Conservation (phyloP, 2,888 invertebrate genomes). For the Drosophila cracens region DNA sequence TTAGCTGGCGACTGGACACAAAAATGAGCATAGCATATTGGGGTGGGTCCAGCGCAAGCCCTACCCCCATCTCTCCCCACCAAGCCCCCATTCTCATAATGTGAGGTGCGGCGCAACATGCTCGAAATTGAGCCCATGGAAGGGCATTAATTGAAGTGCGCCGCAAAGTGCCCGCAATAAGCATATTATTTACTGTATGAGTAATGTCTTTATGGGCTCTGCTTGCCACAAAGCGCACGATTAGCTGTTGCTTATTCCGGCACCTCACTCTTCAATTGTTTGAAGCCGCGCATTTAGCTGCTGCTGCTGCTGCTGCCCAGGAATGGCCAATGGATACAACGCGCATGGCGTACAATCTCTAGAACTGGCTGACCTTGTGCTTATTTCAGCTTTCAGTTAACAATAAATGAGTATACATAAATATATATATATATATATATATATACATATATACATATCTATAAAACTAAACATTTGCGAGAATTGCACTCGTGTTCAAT, state of each 20-base stretch:
- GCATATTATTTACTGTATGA: slow-evolving; percentile 27
- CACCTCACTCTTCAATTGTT: background rate
- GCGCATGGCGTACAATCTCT: slow-evolving; percentile 49
- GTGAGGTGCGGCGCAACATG: slow-evolving; percentile 47
- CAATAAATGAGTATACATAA: background rate
- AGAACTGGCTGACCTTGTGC: slow-evolving; percentile 72
- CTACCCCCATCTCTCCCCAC: background rate
- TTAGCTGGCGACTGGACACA: slow-evolving; percentile 38
- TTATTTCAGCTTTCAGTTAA: slow-evolving; percentile 40
- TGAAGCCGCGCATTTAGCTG: background rate
- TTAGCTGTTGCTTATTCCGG: slow-evolving; percentile 37
- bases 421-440: background rate
- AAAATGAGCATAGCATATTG: slow-evolving; percentile 22
- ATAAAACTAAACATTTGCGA: slow-evolving; percentile 35
- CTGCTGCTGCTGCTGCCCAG: slow-evolving; percentile 21
- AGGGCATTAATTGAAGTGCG: slow-evolving; percentile 60
- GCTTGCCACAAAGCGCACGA: slow-evolving; percentile 32
- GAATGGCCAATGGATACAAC: slow-evolving; percentile 49
- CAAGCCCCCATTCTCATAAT: background rate
- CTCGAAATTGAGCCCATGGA: slow-evolving; percentile 40
- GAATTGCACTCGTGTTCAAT: slow-evolving; percentile 49
- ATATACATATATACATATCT: background rate
- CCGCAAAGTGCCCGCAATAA: slow-evolving; percentile 8
- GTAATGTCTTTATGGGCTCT: slow-evolving; percentile 18
- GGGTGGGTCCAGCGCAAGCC: slow-evolving; percentile 20